Percentiles rank a stretch among this genome's conserved stretches.
Conservation (phyloP, 2,888 invertebrate genomes). For the Synergus laeviventris region DNA sequence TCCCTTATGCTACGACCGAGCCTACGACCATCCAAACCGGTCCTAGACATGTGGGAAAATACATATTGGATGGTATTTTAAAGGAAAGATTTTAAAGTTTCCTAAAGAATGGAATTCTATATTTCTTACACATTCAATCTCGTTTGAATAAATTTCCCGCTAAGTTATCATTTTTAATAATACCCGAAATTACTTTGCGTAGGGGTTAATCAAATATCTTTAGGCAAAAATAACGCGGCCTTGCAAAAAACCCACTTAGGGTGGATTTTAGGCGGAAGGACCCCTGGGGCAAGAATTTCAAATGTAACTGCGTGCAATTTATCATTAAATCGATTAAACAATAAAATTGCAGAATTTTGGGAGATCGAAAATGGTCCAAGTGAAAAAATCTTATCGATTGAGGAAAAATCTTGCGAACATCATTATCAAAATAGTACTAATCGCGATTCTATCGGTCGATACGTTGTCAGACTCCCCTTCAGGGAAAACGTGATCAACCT, state of each 20-base stretch:
- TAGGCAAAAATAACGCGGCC: background rate
- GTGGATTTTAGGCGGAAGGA: too few species aligned
- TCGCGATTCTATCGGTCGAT: background rate
- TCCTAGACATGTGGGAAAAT: too few species aligned
- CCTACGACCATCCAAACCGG: too few species aligned
- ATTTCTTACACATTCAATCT: background rate
- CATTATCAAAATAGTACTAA: background rate
- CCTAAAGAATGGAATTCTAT: too few species aligned
- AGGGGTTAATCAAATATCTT: background rate
- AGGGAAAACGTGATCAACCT: background rate
- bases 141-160: background rate
- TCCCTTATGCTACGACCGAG: too few species aligned
- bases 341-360: too few species aligned
- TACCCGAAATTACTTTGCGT: background rate
- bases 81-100: too few species aligned
- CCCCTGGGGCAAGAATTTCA: too few species aligned
- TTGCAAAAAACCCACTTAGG: too few species aligned
- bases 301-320: too few species aligned
- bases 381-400: background rate
- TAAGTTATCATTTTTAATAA: background rate
- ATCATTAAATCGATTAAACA: too few species aligned
- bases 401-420: background rate
- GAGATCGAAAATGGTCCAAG: background rate
- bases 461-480: background rate
- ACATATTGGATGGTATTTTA: too few species aligned